Evolutionary conservation across 2,888 invertebrate genomes (phyloP).

Genomic region (Acleris laterana): DNA sequence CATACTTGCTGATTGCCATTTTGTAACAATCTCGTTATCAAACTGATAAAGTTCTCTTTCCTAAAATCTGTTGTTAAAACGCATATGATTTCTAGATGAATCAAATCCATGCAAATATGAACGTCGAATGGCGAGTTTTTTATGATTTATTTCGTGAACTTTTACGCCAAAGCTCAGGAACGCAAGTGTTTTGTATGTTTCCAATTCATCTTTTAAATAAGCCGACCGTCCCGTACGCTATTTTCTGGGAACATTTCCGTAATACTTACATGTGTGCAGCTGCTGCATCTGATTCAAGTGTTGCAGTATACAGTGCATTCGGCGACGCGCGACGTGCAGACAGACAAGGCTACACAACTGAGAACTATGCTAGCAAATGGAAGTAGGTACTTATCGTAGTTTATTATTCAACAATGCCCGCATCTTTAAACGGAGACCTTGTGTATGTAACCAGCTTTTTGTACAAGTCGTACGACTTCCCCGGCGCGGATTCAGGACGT

Average conservation of each 20-base stretch:
- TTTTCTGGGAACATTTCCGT: constrained; percentile 40
- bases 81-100: too few species aligned
- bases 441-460: too few species aligned
- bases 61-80: background rate
- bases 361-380: background rate
- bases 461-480: too few species aligned
- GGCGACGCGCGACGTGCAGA: background rate
- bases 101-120: constrained; percentile 1
- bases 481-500: too few species aligned
- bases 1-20: constrained; percentile 15
- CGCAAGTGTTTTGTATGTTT: constrained; percentile 28
- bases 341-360: constrained; percentile 35
- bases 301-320: constrained; percentile 46
- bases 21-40: background rate
- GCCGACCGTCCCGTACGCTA: constrained; percentile 39
- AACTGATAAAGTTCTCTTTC: too few species aligned
- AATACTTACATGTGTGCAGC: constrained; percentile 48
- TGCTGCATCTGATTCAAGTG: constrained; percentile 43
- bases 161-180: constrained; percentile 9
- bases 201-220: constrained; percentile 40
- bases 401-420: too few species aligned
- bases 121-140: constrained; percentile 11
- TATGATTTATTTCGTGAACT: constrained; percentile 22
- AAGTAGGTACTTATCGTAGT: too few species aligned
- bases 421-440: too few species aligned